A percentile compares a stretch with the other conserved stretches of the same genome.
phyloP scores from a whole-genome alignment of 1,140 invertebrate genomes.

The Apis dorsata region DNA sequence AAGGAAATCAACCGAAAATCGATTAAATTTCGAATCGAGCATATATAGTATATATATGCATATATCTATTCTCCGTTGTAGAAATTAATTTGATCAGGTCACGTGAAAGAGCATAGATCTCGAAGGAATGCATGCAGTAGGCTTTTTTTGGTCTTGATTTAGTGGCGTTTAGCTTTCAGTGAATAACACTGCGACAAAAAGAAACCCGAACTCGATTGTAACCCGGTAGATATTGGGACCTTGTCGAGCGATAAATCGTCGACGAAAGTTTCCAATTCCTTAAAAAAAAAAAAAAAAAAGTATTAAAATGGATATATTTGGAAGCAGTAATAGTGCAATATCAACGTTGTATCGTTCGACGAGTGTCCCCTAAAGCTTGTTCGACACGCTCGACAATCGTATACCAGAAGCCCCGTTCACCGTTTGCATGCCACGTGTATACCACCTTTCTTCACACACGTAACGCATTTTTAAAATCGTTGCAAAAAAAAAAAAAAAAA shows the following conservation, averaged over 20 bases:
- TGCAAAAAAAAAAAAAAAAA: constrained; percentile 2
- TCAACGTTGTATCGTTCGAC: background rate
- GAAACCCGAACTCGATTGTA: constrained; percentile 39
- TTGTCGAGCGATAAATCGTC: constrained; percentile 22
- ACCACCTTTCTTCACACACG: constrained; percentile 40
- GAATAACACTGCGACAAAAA: constrained; percentile 37
- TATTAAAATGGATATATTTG: too few relatives aligned
- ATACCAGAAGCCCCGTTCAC: constrained; percentile 21
- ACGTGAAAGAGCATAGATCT: background rate
- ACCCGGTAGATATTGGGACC: constrained; percentile 9
- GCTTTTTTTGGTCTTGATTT: constrained; percentile 55
- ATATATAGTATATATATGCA: background rate
- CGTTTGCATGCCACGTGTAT: constrained; percentile 51
- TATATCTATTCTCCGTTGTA: background rate
- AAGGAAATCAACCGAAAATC: background rate
- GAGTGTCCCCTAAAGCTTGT: constrained; percentile 26
- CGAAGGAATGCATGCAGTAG: constrained; percentile 57
- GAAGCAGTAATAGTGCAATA: background rate
- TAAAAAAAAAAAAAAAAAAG: background rate
- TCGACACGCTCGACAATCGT: constrained; percentile 38
- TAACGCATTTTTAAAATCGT: constrained; percentile 25
- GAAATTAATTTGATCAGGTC: background rate
- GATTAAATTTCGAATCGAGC: background rate
- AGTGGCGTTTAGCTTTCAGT: constrained; percentile 49
- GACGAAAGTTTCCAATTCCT: background rate